Conservation (phyloP, 1,140 invertebrate genomes). For the Rhysida immarginata region DNA sequence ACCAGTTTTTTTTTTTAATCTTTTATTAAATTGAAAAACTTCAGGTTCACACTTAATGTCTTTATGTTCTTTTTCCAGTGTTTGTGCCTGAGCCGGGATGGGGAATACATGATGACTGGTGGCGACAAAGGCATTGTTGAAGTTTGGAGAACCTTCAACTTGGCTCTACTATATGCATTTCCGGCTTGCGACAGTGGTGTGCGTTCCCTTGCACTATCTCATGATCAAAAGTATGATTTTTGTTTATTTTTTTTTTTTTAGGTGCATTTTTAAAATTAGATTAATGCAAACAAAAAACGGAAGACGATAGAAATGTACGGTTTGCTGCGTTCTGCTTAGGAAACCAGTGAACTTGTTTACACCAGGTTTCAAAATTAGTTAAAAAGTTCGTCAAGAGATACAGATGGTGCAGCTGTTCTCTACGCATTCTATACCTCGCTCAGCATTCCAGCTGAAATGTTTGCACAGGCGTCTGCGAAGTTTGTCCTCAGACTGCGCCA, state of each 20-base stretch:
- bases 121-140: conserved; percentile 94
- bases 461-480: too few species aligned
- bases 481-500: too few species aligned
- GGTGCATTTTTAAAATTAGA: background rate
- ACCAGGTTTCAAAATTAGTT: too few species aligned
- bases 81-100: conserved; percentile 85
- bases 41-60: background rate
- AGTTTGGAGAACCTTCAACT: conserved; percentile 93
- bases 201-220: conserved; percentile 77
- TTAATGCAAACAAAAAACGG: too few species aligned
- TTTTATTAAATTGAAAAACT: background rate
- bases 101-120: conserved; percentile 93
- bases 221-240: conserved; percentile 86
- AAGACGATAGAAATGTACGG: too few species aligned
- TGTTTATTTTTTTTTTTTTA: background rate
- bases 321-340: too few species aligned
- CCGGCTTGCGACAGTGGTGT: conserved; percentile 89
- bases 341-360: too few species aligned
- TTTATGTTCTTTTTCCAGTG: conserved; percentile 45
- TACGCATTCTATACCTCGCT: too few species aligned
- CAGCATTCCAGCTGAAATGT: too few species aligned
- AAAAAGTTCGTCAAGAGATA: too few species aligned
- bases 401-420: too few species aligned
- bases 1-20: background rate
- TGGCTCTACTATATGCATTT: conserved; percentile 91